Evolutionary conservation across 2,113 vertebrate species (phyloP).

Genomic region (Plestiodon gilberti): DNA sequence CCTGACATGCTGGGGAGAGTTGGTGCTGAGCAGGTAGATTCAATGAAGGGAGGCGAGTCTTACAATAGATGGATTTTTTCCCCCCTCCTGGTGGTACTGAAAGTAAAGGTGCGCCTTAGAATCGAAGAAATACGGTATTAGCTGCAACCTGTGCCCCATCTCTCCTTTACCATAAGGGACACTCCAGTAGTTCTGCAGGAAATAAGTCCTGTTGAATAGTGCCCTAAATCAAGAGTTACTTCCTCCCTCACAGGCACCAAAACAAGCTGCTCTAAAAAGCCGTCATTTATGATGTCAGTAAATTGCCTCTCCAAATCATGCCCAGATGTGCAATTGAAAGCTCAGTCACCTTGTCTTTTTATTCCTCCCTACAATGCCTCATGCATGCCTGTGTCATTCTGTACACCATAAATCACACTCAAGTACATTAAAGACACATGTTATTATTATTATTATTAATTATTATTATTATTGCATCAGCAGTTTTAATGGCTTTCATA

Average conservation of each 20-base stretch:
- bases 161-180: background rate
- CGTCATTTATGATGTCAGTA: conserved; percentile 60
- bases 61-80: no score
- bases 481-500: conserved; percentile 54
- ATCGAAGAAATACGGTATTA: no score
- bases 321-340: conserved; percentile 65
- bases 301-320: conserved; percentile 64
- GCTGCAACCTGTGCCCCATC: accelerated
- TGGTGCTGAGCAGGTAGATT: no score
- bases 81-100: no score
- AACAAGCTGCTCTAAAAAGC: conserved; percentile 61
- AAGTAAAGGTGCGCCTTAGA: no score
- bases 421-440: conserved; percentile 49
- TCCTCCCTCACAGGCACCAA: conserved; percentile 45
- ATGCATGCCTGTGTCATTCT: conserved; percentile 34
- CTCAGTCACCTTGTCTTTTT: conserved; percentile 69
- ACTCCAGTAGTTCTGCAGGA: background rate
- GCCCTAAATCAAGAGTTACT: conserved; percentile 58
- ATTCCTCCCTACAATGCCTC: conserved; percentile 45
- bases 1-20: no score
- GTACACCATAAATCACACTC: conserved; percentile 47
- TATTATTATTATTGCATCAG: conserved; percentile 61
- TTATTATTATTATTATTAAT: conserved; percentile 67
- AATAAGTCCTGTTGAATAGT: conserved; percentile 33
- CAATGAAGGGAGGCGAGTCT: no score